Evolutionary conservation across 2,888 invertebrate species (phyloP).

Genomic region (Nysson spinosus): DNA sequence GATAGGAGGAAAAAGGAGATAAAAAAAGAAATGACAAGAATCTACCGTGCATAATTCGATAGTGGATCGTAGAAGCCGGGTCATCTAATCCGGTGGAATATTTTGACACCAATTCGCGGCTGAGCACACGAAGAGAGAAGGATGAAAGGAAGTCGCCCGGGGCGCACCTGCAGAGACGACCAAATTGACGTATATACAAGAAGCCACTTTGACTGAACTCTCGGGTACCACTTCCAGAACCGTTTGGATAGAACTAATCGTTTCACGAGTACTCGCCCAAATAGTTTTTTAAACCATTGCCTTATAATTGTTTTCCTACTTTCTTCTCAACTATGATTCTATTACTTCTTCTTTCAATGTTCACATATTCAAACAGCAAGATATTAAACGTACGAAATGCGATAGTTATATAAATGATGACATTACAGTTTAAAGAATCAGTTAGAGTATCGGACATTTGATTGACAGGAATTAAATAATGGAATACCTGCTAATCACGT

Average conservation of each 20-base stretch:
- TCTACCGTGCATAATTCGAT: conserved; percentile 36
- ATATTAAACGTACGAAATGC: too few species aligned
- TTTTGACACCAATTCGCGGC: conserved; percentile 55
- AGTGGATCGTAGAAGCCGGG: conserved; percentile 2
- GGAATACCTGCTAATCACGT: neutral
- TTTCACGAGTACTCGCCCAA: neutral
- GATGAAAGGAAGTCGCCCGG: conserved; percentile 29
- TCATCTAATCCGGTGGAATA: conserved; percentile 60
- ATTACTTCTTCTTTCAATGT: too few species aligned
- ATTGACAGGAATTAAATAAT: too few species aligned
- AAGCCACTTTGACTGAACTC: conserved; percentile 2
- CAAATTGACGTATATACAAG: conserved; percentile 33
- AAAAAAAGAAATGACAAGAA: conserved; percentile 21
- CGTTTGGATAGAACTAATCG: neutral
- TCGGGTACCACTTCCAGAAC: neutral
- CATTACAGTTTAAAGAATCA: too few species aligned
- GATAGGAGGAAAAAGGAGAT: conserved; percentile 17
- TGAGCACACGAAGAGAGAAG: conserved; percentile 6
- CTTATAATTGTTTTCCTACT: neutral
- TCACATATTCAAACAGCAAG: too few species aligned
- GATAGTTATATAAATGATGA: too few species aligned
- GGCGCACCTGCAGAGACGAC: conserved; percentile 10
- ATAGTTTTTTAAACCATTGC: neutral
- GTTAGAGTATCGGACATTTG: too few species aligned
- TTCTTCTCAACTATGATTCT: too few species aligned